Evolutionary conservation across 2,797 vertebrate species (phyloP).

Genomic region (Otolemur crassicaudatus): DNA sequence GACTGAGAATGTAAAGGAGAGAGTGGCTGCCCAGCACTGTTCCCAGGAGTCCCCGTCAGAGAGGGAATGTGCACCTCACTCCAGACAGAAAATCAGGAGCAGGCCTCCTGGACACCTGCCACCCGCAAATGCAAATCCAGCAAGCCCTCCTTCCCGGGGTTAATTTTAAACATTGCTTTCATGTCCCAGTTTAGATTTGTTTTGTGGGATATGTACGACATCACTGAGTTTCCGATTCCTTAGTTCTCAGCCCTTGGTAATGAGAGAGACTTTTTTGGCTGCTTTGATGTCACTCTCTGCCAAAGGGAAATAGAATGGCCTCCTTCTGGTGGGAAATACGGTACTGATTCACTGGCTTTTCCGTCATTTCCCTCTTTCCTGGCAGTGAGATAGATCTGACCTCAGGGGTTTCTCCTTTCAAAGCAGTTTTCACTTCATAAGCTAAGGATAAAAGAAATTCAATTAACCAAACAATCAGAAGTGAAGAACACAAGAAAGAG

Average conservation of each 20-base stretch:
- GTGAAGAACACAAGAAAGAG: conserved; percentile 22
- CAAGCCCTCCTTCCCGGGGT: not conserved
- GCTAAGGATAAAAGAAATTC: conserved; percentile 5
- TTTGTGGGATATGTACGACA: not conserved
- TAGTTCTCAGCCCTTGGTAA: not conserved
- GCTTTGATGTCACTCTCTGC: not conserved
- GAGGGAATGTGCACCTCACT: not conserved
- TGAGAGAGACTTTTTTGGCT: not conserved
- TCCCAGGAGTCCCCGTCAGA: not conserved
- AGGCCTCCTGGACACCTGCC: not conserved
- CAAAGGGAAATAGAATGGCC: not conserved
- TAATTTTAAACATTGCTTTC: conserved; percentile 23
- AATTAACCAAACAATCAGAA: conserved; percentile 56
- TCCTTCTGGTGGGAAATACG: not conserved
- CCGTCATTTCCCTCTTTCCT: not conserved
- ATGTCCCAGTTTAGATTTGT: not conserved
- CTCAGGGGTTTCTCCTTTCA: conserved; percentile 36
- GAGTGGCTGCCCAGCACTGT: not conserved
- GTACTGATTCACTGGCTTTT: not conserved
- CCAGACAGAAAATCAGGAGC: not conserved
- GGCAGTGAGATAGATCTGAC: not conserved
- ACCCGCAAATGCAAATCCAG: not conserved
- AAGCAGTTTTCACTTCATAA: conserved; percentile 45
- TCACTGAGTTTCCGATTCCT: not conserved
- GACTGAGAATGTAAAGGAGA: not conserved